Conservation (phyloP, 2,888 invertebrate species). For the Sthenelais limicola region DNA sequence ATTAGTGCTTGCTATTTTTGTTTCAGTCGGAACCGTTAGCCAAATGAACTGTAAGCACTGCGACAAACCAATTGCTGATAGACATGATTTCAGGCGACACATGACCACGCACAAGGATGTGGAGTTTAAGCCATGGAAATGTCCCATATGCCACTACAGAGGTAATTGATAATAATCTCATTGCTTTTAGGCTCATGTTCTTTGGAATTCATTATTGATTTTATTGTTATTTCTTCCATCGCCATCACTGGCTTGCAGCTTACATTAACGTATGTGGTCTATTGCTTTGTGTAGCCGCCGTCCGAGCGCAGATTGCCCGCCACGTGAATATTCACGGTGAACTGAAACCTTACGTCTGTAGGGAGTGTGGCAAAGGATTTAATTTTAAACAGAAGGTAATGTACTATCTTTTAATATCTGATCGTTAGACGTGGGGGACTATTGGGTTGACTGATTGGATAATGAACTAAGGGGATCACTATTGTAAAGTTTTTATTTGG, state of each 20-base stretch:
- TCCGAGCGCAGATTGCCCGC: constrained; percentile 45
- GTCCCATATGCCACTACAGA: constrained; percentile 51
- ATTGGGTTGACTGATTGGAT: too few relatives aligned
- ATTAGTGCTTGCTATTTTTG: too few relatives aligned
- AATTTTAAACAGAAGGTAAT: constrained; percentile 51
- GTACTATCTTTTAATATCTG: too few relatives aligned
- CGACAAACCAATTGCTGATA: constrained; percentile 26
- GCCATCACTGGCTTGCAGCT: background rate
- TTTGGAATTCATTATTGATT: background rate
- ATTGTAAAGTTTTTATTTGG: too few relatives aligned
- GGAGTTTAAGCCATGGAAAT: constrained; percentile 48
- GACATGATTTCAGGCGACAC: constrained; percentile 47
- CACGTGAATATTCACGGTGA: constrained; percentile 52
- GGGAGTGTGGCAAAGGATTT: constrained; percentile 49
- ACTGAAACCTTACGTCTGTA: constrained; percentile 49
- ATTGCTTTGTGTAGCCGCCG: constrained; percentile 35
- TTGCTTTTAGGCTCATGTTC: too few relatives aligned
- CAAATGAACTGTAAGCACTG: constrained; percentile 47
- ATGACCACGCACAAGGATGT: constrained; percentile 45
- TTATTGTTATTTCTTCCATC: background rate
- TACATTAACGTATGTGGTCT: background rate
- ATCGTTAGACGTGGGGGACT: too few relatives aligned
- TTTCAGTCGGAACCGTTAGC: constrained; percentile 13
- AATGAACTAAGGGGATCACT: too few relatives aligned
- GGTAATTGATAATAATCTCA: constrained; percentile 47